These are phyloP conservation scores for Drosophila burlai DNA, from an alignment of 1,140 invertebrate species.

Conservation along the genomic window DNA sequence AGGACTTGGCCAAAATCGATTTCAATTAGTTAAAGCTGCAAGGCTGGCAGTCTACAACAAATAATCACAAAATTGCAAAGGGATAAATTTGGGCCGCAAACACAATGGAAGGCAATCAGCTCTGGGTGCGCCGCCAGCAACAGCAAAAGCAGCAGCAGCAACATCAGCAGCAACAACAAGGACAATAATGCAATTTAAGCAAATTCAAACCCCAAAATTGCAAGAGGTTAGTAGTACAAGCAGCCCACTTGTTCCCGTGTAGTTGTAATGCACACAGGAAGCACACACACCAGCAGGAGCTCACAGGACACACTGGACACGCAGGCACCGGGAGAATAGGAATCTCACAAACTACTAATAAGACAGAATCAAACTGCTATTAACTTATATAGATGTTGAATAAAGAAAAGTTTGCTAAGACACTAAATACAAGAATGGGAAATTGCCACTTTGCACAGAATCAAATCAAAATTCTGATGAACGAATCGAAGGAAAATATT, in stretches of 20 bases:
- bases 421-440: neutral
- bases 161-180: conserved; percentile 42
- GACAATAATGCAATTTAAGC: conserved; percentile 74
- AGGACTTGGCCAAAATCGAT: conserved; percentile 62
- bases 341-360: no score
- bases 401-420: neutral
- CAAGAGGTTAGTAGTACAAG: conserved; percentile 69
- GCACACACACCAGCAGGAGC: conserved; percentile 7
- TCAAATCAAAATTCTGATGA: no score
- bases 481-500: neutral
- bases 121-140: conserved; percentile 20
- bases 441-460: no score
- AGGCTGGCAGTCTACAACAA: conserved; percentile 62
- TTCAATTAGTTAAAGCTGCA: conserved; percentile 76
- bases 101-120: conserved; percentile 58
- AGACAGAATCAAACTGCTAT: neutral
- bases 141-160: conserved; percentile 12
- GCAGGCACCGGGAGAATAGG: conserved; percentile 7
- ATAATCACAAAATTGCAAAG: conserved; percentile 65
- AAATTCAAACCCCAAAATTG: conserved; percentile 73
- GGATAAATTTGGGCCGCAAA: conserved; percentile 54
- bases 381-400: neutral
- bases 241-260: conserved; percentile 51
- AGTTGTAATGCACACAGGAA: conserved; percentile 61
- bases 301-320: conserved; percentile 26